phyloP scores from a whole-genome alignment of 2,888 invertebrate genomes.

The Unio pictorum region DNA sequence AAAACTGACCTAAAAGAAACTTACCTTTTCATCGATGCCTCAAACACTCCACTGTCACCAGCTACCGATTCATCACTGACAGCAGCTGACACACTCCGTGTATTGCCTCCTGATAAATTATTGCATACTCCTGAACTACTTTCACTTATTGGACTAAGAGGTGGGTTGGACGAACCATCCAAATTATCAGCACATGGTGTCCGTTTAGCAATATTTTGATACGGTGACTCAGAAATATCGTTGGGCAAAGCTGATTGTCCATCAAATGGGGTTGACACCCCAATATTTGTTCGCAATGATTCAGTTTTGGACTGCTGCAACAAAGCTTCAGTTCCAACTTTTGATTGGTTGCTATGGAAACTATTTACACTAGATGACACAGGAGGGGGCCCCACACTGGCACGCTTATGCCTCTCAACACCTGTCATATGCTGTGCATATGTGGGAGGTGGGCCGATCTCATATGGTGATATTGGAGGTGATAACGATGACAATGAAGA shows the following conservation, averaged over 20 bases:
- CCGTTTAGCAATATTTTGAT: constrained; percentile 25
- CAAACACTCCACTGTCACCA: constrained; percentile 77
- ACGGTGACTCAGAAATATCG: constrained; percentile 3
- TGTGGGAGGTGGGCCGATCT: constrained; percentile 76
- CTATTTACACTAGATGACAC: constrained; percentile 23
- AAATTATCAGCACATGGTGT: constrained; percentile 34
- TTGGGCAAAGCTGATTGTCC: constrained; percentile 6
- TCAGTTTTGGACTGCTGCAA: constrained; percentile 10
- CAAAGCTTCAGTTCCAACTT: constrained; percentile 21
- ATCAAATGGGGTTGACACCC: neutral
- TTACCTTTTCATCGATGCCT: constrained; percentile 70
- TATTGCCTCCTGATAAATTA: constrained; percentile 67
- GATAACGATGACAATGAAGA: constrained; percentile 79
- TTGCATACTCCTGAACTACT: constrained; percentile 69
- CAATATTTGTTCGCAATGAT: neutral
- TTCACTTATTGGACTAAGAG: constrained; percentile 71
- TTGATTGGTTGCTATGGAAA: constrained; percentile 40
- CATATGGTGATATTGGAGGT: constrained; percentile 83
- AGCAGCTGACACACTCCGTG: constrained; percentile 86
- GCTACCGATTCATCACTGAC: constrained; percentile 98
- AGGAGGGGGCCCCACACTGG: constrained; percentile 15
- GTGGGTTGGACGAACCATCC: constrained; percentile 41
- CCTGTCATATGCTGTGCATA: constrained; percentile 76
- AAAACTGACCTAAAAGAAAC: constrained; percentile 2
- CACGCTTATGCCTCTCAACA: constrained; percentile 35